phyloP scores from a whole-genome alignment of 2,797 vertebrate genomes.

The Gorsachius magnificus region DNA sequence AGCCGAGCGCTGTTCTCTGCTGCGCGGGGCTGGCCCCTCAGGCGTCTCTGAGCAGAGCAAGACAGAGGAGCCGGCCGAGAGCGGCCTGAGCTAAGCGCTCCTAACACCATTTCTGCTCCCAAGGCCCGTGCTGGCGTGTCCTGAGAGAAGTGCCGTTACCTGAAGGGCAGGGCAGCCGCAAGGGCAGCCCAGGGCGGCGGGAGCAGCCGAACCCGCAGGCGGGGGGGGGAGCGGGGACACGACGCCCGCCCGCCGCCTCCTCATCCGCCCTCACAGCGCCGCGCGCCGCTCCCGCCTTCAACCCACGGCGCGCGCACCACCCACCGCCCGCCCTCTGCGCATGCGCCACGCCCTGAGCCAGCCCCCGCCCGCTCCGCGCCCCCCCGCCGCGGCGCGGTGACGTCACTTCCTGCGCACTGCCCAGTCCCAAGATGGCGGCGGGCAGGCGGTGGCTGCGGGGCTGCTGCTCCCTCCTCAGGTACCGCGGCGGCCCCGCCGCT shows the following conservation, averaged over 20 bases:
- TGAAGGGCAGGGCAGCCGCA: neutral
- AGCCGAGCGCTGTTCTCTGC: neutral
- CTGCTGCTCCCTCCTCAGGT: slow-evolving; percentile 70
- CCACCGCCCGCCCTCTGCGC: neutral
- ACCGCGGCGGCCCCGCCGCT: neutral
- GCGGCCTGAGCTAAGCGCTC: accelerated
- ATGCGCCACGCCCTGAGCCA: accelerated
- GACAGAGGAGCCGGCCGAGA: accelerated
- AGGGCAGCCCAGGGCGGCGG: no score
- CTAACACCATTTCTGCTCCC: accelerated
- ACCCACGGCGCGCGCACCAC: neutral
- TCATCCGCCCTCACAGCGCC: neutral
- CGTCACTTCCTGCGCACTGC: slow-evolving; percentile 51
- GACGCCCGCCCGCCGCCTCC: neutral
- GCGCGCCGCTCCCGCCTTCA: neutral
- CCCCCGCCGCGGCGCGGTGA: accelerated
- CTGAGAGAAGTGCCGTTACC: neutral
- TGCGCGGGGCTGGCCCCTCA: accelerated
- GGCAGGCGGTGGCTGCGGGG: slow-evolving; percentile 2
- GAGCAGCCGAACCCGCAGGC: no score
- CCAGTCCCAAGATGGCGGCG: slow-evolving; percentile 65
- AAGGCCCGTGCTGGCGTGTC: neutral
- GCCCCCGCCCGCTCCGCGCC: no score
- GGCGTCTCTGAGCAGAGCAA: accelerated
- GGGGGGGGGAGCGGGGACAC: no score